Evolutionary conservation across 1,140 invertebrate species (phyloP).

Genomic region (Nephila pilipes): DNA sequence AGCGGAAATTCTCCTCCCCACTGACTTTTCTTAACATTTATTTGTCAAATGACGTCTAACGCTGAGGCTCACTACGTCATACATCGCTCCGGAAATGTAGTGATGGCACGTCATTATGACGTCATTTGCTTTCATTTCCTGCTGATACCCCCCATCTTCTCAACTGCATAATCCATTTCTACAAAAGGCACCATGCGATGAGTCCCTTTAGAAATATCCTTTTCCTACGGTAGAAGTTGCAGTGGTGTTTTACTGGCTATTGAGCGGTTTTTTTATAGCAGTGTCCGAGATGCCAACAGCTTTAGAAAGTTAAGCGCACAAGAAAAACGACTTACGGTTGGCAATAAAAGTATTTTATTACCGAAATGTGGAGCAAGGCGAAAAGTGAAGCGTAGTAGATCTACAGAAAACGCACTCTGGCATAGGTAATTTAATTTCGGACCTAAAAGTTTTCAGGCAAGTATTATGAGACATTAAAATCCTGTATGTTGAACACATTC

Average conservation of each 20-base stretch:
- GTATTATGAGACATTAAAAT: background rate
- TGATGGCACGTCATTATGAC: constrained; percentile 63
- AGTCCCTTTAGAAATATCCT: background rate
- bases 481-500: background rate
- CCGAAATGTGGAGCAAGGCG: background rate
- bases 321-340: background rate
- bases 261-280: constrained; percentile 9
- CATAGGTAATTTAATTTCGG: constrained; percentile 4
- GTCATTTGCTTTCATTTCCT: constrained; percentile 67
- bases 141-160: background rate
- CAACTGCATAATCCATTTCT: background rate
- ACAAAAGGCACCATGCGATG: background rate
- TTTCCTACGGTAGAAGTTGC: background rate
- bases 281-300: too few species aligned
- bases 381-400: background rate
- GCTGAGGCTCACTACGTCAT: constrained; percentile 13
- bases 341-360: constrained; percentile 16
- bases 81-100: constrained; percentile 46
- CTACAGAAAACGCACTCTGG: background rate
- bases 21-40: constrained; percentile 24
- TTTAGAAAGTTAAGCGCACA: background rate
- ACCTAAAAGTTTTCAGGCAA: background rate
- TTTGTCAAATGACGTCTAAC: constrained; percentile 18
- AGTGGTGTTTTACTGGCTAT: background rate
- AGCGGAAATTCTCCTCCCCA: background rate